phyloP scores from a whole-genome alignment of 2,113 vertebrate species.

The Epinephelus cyanopodus region DNA sequence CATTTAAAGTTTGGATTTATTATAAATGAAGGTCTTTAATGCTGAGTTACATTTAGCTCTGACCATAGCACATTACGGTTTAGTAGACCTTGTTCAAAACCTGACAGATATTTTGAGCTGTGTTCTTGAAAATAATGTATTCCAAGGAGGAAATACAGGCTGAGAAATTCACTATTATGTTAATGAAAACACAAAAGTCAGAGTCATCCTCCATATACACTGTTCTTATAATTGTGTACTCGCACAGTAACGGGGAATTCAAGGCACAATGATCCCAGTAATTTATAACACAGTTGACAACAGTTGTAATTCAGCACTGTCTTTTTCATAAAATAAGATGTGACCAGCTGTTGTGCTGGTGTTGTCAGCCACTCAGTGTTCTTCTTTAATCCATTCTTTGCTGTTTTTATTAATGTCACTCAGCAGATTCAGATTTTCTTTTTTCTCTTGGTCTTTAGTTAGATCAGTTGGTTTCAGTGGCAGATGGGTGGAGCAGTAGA shows the following conservation, averaged over 20 bases:
- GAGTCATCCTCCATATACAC: background rate
- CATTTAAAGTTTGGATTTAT: background rate
- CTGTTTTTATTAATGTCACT: too few relatives aligned
- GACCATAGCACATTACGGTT: background rate
- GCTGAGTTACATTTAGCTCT: too few relatives aligned
- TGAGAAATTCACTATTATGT: background rate
- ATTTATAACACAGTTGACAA: background rate
- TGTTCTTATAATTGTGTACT: background rate
- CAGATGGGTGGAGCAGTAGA: too few relatives aligned
- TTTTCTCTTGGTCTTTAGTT: too few relatives aligned
- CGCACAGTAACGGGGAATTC: background rate
- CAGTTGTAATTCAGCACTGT: background rate
- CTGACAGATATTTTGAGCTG: background rate
- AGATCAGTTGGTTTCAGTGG: too few relatives aligned
- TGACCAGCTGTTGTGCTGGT: too few relatives aligned
- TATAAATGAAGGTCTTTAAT: background rate
- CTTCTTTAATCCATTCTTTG: too few relatives aligned
- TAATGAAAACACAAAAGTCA: too few relatives aligned
- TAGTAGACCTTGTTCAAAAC: background rate
- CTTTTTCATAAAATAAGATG: background rate
- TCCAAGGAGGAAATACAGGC: background rate
- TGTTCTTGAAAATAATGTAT: background rate
- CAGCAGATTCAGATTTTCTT: too few relatives aligned
- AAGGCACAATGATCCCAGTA: background rate
- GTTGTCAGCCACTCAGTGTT: too few relatives aligned